Evolutionary conservation across 1,140 invertebrate species (phyloP), one percentile per base, ranked within the genome.

Genomic region (Brachionus asplanchnoidis): DNA sequence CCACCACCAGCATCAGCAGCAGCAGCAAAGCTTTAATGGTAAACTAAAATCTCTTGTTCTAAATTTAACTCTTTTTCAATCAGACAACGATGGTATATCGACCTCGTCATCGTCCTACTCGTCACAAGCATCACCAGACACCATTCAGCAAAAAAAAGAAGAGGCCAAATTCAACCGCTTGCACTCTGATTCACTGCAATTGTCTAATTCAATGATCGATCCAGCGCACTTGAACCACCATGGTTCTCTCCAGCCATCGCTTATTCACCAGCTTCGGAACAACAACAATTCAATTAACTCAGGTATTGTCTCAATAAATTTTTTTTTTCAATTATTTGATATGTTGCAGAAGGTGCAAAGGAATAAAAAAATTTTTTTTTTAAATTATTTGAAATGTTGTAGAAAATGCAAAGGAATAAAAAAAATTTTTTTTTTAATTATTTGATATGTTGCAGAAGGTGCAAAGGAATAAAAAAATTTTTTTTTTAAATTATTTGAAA

Each of bases 51-150:
- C 26, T 3, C n/a, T n/a, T 36, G 12, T 42, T 42, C 2, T 1
- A 14, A 32, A 73, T 73, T 73, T 1, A n/a, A 26, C 26, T 70
- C 14, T 28, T 28, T 28, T 36, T 73, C 42, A 3, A 17, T 12
- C 14, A 75, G 73, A 82, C 8, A 82, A 60, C 14, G 79, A 82
- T 11, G 79, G 32, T 1, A 65, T 65, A 4, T 82, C 79, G 20
- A 65, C 79, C n/a, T 65, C 79, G 26, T 82, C 79, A 12, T 82
- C 79, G 3, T 82, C 79, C 12, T 82, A 65, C n/a, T 82, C 79
- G 14, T 82, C 79, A 9, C 79, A 82, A 26, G 53, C 79, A 26
- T 82, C 79, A 26, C 79, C 79, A 3, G 79, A 82, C 60, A 23
- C 79, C 3, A 77, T 50, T 26, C 73, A 75, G 28, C 70, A 17